These are phyloP conservation scores for Drosophila punjabiensis DNA, from an alignment of 1,140 invertebrate genomes.

Conservation along the genomic window DNA sequence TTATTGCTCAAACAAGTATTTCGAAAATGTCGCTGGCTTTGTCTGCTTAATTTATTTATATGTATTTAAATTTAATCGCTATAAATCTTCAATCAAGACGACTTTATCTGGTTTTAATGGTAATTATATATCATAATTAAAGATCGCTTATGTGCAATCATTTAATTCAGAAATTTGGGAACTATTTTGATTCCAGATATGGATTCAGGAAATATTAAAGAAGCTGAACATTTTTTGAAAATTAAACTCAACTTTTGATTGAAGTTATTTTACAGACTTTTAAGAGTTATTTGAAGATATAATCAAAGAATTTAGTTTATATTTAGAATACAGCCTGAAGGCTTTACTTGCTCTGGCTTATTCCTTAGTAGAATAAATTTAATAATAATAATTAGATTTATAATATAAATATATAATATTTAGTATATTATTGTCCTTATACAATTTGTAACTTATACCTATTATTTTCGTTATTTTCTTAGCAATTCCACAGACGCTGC, in stretches of 20 bases:
- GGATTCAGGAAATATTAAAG: not conserved
- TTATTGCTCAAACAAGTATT: constrained; percentile 6
- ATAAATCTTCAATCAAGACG: constrained; percentile 8
- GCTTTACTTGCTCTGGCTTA: too few relatives aligned
- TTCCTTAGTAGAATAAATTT: too few relatives aligned
- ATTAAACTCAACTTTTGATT: too few relatives aligned
- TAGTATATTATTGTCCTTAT: not conserved
- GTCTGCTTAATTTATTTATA: constrained; percentile 23
- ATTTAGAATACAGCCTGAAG: not conserved
- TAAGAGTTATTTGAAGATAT: not conserved
- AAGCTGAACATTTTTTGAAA: too few relatives aligned
- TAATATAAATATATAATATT: too few relatives aligned
- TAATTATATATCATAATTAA: constrained; percentile 14
- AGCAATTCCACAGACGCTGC: constrained; percentile 71
- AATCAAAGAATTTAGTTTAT: not conserved
- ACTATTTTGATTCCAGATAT: not conserved
- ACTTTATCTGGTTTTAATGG: constrained; percentile 1
- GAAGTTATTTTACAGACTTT: too few relatives aligned
- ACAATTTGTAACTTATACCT: not conserved
- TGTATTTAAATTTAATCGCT: constrained; percentile 29
- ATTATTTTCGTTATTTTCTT: not conserved
- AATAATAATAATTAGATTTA: too few relatives aligned
- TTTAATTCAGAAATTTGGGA: not conserved
- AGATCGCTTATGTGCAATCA: not conserved
- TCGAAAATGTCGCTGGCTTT: constrained; percentile 3